Conservation (phyloP, 2,797 vertebrate genomes). For the Acrocephalus scirpaceus region DNA sequence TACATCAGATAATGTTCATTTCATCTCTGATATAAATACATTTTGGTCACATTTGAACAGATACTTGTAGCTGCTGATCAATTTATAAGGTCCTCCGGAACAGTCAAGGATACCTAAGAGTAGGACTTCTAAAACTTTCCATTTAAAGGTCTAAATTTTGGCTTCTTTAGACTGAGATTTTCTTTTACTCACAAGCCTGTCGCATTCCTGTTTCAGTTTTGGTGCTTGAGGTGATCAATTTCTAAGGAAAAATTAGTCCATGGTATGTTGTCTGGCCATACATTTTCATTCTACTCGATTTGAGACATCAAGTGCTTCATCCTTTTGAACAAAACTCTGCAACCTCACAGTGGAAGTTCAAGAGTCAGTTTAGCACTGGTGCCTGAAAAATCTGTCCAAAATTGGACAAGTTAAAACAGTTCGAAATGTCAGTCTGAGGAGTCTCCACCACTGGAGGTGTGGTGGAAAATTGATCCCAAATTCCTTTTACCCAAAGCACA, state of each 20-base stretch:
- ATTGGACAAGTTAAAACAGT: not conserved
- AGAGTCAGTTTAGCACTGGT: not conserved
- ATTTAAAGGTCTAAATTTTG: not conserved
- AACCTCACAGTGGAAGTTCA: not conserved
- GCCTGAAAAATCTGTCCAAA: not conserved
- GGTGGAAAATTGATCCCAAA: not conserved
- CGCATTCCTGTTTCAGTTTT: not conserved
- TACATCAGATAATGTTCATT: not conserved
- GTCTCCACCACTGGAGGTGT: not conserved
- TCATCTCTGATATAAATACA: not conserved
- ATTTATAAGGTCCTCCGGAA: not conserved
- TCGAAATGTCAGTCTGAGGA: not conserved
- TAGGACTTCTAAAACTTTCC: not conserved
- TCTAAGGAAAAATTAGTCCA: not conserved
- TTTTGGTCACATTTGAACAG: not conserved
- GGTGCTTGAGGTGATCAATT: not conserved
- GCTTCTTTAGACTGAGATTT: not conserved
- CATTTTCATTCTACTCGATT: not conserved
- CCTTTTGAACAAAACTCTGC: not conserved
- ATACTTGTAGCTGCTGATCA: not conserved
- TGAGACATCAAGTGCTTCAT: not conserved
- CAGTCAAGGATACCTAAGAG: not conserved
- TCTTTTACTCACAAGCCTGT: not conserved
- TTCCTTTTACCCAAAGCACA: not conserved
- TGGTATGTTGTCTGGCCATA: not conserved